phyloP scores from a whole-genome alignment of 2,113 vertebrate species.

The Lagopus muta region DNA sequence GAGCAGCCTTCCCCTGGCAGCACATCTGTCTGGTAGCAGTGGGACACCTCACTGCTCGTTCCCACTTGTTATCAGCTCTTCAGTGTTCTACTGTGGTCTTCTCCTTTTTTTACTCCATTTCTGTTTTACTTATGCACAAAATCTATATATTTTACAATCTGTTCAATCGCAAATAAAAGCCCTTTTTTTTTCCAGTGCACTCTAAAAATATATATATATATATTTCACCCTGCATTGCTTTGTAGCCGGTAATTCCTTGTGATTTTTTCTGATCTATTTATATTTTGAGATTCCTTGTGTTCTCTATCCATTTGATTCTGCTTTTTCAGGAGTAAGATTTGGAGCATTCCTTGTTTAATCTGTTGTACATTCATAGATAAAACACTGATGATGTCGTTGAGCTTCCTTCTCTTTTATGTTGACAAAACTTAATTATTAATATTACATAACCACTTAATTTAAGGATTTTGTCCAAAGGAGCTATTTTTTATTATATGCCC shows the following conservation, averaged over 20 bases:
- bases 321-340: background rate
- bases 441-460: background rate
- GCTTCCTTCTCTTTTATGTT: background rate
- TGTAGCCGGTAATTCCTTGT: background rate
- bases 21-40: background rate
- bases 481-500: background rate
- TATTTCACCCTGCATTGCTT: background rate
- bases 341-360: background rate
- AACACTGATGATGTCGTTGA: background rate
- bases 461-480: constrained; percentile 33
- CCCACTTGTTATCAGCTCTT: background rate
- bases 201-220: background rate
- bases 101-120: background rate
- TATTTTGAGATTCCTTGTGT: background rate
- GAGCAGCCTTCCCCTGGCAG: background rate
- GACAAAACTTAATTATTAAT: background rate
- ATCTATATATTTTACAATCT: background rate
- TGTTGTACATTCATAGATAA: background rate
- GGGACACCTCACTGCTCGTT: background rate
- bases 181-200: background rate
- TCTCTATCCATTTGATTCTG: background rate
- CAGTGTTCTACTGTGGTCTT: background rate
- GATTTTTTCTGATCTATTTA: background rate
- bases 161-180: background rate
- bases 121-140: background rate